Conservation (phyloP, 2,797 vertebrate genomes). For the Pseudochromis fuscus region DNA sequence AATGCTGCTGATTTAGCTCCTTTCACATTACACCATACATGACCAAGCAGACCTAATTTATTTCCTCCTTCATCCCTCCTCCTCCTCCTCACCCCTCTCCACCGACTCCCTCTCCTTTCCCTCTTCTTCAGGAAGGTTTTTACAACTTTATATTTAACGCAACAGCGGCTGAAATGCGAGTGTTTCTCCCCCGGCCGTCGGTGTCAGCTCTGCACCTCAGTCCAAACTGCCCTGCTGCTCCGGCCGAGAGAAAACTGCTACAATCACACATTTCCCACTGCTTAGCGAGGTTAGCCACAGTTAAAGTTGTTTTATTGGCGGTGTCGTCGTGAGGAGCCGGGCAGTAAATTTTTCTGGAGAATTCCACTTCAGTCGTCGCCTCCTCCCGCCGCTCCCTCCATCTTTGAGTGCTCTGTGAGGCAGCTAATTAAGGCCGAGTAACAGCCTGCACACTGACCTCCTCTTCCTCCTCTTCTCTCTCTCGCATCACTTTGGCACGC, state of each 20-base stretch:
- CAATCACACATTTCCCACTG: constrained; percentile 44
- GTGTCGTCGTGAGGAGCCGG: constrained; percentile 33
- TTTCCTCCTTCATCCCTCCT: constrained; percentile 26
- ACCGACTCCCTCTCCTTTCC: constrained; percentile 10
- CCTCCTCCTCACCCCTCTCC: constrained; percentile 9
- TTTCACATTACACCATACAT: constrained; percentile 75
- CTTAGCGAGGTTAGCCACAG: constrained; percentile 27
- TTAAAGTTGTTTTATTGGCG: constrained; percentile 61
- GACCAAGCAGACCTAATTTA: constrained; percentile 76
- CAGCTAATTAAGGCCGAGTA: constrained; percentile 55
- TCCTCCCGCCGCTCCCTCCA: not conserved
- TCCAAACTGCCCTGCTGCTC: constrained; percentile 9
- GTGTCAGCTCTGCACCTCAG: constrained; percentile 36
- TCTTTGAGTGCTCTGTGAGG: constrained; percentile 42
- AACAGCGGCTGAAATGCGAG: constrained; percentile 41
- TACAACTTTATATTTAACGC: constrained; percentile 57
- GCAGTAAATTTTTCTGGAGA: constrained; percentile 44
- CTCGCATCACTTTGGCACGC: constrained; percentile 26
- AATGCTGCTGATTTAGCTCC: constrained; percentile 77
- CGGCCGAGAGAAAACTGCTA: constrained; percentile 43
- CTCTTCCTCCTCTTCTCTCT: constrained; percentile 15
- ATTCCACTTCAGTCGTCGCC: constrained; percentile 20
- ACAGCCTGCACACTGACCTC: constrained; percentile 59
- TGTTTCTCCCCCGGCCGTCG: constrained; percentile 38
- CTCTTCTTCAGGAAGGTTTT: constrained; percentile 33